These are phyloP conservation scores for Polia nebulosa DNA, from an alignment of 2,888 invertebrate genomes.

Conservation along the genomic window DNA sequence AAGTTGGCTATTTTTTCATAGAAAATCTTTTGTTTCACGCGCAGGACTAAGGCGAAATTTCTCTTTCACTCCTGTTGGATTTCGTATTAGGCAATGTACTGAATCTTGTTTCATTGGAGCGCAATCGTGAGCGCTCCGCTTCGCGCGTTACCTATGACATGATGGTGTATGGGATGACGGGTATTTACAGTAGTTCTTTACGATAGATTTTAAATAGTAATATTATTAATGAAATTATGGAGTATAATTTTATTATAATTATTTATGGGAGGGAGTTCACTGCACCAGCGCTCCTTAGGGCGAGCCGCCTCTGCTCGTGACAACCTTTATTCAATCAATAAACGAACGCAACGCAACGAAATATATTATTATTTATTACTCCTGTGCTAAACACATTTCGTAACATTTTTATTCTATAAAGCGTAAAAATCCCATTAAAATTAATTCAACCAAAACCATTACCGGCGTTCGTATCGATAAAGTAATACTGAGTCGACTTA, in stretches of 20 bases:
- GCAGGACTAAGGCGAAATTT: too few relatives aligned
- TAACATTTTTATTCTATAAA: constrained; percentile 90
- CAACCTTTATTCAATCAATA: constrained; percentile 69
- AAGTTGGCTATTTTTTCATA: too few relatives aligned
- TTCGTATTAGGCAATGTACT: background rate
- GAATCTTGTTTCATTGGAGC: background rate
- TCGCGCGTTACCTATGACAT: background rate
- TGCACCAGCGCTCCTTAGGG: background rate
- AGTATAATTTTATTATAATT: background rate
- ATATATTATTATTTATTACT: constrained; percentile 84
- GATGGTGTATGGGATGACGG: too few relatives aligned
- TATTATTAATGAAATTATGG: background rate
- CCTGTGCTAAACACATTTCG: constrained; percentile 87
- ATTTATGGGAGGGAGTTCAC: background rate
- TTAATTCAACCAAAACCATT: constrained; percentile 90
- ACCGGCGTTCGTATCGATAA: constrained; percentile 90
- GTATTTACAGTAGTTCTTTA: background rate
- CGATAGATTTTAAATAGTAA: too few relatives aligned
- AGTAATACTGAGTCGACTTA: constrained; percentile 89
- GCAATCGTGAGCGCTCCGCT: background rate
- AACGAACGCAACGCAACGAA: constrained; percentile 63
- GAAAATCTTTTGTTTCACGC: background rate
- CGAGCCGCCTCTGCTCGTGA: constrained; percentile 39
- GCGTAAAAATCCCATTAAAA: constrained; percentile 90
- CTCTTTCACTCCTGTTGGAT: too few relatives aligned